Conservation (phyloP, 1,140 invertebrate species). For the Ceratitis capitata region DNA sequence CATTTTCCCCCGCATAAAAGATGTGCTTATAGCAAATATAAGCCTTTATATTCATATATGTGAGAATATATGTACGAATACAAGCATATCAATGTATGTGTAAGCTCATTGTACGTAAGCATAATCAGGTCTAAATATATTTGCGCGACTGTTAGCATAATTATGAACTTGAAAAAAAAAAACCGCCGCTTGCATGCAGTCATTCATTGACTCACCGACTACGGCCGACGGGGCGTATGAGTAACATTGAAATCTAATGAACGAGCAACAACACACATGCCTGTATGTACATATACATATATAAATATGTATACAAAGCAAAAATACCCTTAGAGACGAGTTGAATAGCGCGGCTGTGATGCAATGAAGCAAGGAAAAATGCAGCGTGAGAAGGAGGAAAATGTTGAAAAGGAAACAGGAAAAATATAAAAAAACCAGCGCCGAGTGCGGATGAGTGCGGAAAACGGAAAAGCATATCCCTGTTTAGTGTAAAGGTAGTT, state of each 20-base stretch:
- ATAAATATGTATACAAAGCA: neutral
- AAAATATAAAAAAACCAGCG: neutral
- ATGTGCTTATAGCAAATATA: neutral
- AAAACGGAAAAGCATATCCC: slow-evolving; percentile 53
- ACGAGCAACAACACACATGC: neutral
- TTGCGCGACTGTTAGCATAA: slow-evolving; percentile 8
- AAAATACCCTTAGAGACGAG: neutral
- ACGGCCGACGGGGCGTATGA: neutral
- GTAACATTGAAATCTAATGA: slow-evolving; percentile 11
- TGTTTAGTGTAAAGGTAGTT: neutral
- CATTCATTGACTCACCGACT: neutral
- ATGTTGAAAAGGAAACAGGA: slow-evolving; percentile 1
- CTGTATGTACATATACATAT: neutral
- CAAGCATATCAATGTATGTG: neutral
- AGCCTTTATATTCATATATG: neutral
- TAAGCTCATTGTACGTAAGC: neutral
- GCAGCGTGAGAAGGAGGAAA: neutral
- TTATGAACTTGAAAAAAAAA: slow-evolving; percentile 38
- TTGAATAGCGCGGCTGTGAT: neutral
- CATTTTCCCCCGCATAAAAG: neutral
- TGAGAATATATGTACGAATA: neutral
- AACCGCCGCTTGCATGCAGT: neutral
- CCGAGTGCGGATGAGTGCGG: slow-evolving; percentile 53
- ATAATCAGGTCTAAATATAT: neutral
- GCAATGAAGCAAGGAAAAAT: slow-evolving; percentile 18